Percentiles rank a stretch among this genome's conserved stretches.
Conservation (phyloP, 2,888 invertebrate species). For the Crematogaster levior region DNA sequence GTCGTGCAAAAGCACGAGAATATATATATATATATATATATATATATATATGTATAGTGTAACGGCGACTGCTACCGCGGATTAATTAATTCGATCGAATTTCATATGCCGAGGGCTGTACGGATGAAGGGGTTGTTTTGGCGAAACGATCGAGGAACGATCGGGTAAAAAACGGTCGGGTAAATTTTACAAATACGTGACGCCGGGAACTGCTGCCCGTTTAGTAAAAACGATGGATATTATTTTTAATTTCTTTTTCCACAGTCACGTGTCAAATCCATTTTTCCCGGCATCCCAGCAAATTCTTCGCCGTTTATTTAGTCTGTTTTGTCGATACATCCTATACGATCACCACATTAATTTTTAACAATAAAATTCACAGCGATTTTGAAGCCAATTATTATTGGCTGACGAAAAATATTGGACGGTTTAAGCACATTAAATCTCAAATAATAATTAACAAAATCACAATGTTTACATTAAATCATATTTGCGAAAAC, state of each 20-base stretch:
- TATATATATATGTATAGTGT: neutral
- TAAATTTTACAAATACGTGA: conserved; percentile 32
- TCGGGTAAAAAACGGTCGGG: conserved; percentile 33
- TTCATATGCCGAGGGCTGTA: conserved; percentile 43
- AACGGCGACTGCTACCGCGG: conserved; percentile 8
- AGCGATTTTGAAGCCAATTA: conserved; percentile 7
- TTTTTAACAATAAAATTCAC: conserved; percentile 23
- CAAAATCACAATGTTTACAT: conserved; percentile 20
- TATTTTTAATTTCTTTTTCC: conserved; percentile 43
- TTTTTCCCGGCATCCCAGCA: neutral
- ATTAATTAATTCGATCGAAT: conserved; percentile 60
- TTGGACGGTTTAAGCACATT: neutral
- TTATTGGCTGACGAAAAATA: conserved; percentile 15
- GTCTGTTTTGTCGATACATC: neutral
- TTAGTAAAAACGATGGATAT: conserved; percentile 22
- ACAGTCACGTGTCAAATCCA: conserved; percentile 34
- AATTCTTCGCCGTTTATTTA: conserved; percentile 16
- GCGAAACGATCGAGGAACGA: conserved; percentile 45
- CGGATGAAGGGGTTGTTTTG: conserved; percentile 48
- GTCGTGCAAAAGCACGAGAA: conserved; percentile 32
- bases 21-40: neutral
- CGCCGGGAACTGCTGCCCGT: neutral
- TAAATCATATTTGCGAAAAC: conserved; percentile 1
- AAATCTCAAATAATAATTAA: conserved; percentile 14
- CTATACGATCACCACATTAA: conserved; percentile 4